Conservation (phyloP, 53 echinoderm and acorn worm species). For the Holothuria scabra region DNA sequence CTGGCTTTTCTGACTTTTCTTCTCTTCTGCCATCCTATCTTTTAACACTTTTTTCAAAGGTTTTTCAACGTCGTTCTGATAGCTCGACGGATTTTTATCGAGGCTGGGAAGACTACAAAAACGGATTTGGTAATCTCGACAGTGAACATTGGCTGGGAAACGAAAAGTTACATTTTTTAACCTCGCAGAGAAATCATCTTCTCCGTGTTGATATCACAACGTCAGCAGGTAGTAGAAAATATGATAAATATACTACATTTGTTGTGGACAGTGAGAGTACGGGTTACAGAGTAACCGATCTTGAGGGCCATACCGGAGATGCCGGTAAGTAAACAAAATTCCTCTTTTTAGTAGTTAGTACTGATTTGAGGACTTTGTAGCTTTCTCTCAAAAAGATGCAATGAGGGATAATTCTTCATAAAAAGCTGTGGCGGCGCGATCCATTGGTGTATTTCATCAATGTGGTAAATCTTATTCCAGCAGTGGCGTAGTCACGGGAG, state of each 20-base stretch:
- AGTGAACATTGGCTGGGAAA: slow-evolving; percentile 16
- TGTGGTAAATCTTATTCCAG: too few species aligned
- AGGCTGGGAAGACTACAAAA: slow-evolving; percentile 4
- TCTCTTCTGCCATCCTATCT: too few species aligned
- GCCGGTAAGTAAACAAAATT: neutral
- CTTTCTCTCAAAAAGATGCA: too few species aligned
- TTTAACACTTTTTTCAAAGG: neutral
- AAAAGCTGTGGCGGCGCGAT: too few species aligned
- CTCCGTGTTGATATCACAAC: neutral
- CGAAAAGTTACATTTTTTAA: neutral
- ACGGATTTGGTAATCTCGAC: neutral
- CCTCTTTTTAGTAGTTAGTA: too few species aligned
- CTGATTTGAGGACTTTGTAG: too few species aligned
- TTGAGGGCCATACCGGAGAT: neutral
- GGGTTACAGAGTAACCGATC: neutral
- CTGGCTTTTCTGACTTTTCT: too few species aligned
- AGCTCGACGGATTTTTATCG: neutral
- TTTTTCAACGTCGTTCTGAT: slow-evolving; percentile 5
- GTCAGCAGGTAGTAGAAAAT: neutral
- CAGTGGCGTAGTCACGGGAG: too few species aligned
- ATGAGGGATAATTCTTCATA: too few species aligned
- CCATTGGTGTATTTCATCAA: too few species aligned
- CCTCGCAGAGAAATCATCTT: neutral
- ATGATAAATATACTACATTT: neutral
- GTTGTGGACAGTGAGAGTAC: neutral